Conservation (phyloP, 2,797 vertebrate species). For the Sebastiscus albofasciatus region DNA sequence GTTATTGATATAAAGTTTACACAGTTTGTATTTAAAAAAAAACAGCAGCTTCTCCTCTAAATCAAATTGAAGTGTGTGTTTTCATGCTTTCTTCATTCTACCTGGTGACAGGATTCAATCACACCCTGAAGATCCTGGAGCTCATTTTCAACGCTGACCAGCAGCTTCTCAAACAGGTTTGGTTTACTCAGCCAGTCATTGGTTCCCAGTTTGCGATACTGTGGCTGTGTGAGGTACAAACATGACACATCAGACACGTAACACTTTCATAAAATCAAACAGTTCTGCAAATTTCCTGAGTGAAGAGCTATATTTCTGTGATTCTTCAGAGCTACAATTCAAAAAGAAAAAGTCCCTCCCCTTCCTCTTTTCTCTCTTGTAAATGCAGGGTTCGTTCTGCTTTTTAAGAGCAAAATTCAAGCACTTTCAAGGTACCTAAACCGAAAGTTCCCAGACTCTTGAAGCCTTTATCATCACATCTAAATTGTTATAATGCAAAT, state of each 20-base stretch:
- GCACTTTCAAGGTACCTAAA: not conserved
- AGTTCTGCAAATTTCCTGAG: not conserved
- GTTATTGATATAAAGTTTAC: not conserved
- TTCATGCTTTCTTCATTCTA: constrained; percentile 22
- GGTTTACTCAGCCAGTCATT: constrained; percentile 70
- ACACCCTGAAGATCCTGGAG: constrained; percentile 51
- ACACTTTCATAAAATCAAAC: not conserved
- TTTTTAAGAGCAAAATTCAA: not conserved
- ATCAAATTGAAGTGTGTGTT: not conserved
- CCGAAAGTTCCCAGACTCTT: too few species aligned
- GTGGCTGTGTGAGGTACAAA: constrained; percentile 48
- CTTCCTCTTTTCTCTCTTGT: not conserved
- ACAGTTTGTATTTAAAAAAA: not conserved
- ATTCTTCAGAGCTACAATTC: not conserved
- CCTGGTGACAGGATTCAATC: constrained; percentile 60
- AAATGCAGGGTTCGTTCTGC: not conserved
- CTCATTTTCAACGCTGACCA: constrained; percentile 30
- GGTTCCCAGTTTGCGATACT: constrained; percentile 75
- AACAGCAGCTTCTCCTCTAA: not conserved
- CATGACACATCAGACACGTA: not conserved
- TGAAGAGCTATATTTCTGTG: not conserved
- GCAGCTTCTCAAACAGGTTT: constrained; percentile 50
- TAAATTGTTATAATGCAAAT: not conserved
- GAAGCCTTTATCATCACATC: not conserved
- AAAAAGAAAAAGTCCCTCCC: not conserved